A percentile compares a stretch with the other conserved stretches of the same genome.
These are phyloP conservation scores for Drosophila kohkoa DNA, from an alignment of 1,140 invertebrate genomes.

Conservation along the genomic window DNA sequence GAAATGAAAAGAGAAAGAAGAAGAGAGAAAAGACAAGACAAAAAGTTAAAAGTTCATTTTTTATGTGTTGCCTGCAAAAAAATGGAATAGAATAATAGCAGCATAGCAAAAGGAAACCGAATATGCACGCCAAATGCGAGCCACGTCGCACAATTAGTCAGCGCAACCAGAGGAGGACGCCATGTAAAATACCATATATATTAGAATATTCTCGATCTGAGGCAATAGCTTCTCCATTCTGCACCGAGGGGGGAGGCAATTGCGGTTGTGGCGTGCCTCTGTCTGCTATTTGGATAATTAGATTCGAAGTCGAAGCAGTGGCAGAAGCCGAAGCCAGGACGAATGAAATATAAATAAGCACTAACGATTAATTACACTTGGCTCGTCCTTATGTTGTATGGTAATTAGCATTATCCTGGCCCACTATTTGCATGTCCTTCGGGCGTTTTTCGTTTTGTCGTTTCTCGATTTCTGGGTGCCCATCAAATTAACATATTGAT, in stretches of 20 bases:
- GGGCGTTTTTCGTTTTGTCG: background rate
- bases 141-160: constrained; percentile 68
- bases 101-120: constrained; percentile 1
- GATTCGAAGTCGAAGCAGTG: constrained; percentile 56
- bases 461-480: constrained; percentile 17
- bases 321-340: constrained; percentile 28
- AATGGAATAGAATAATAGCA: constrained; percentile 12
- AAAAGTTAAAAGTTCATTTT: constrained; percentile 84
- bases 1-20: constrained; percentile 7
- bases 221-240: background rate
- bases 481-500: constrained; percentile 59
- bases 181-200: constrained; percentile 22
- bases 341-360: constrained; percentile 79
- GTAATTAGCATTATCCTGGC: constrained; percentile 62
- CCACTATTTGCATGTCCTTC: constrained; percentile 37
- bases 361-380: constrained; percentile 75
- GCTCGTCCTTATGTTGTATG: constrained; percentile 41
- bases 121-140: constrained; percentile 19
- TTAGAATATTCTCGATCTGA: constrained; percentile 34
- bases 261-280: constrained; percentile 49
- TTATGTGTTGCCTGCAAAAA: constrained; percentile 45
- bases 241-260: constrained; percentile 9
- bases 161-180: constrained; percentile 35
- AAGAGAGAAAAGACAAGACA: constrained; percentile 62
- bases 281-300: constrained; percentile 73